phyloP scores from a whole-genome alignment of 37 sponge, comb jelly and placozoan genomes.

The Eunapius fragilis region DNA sequence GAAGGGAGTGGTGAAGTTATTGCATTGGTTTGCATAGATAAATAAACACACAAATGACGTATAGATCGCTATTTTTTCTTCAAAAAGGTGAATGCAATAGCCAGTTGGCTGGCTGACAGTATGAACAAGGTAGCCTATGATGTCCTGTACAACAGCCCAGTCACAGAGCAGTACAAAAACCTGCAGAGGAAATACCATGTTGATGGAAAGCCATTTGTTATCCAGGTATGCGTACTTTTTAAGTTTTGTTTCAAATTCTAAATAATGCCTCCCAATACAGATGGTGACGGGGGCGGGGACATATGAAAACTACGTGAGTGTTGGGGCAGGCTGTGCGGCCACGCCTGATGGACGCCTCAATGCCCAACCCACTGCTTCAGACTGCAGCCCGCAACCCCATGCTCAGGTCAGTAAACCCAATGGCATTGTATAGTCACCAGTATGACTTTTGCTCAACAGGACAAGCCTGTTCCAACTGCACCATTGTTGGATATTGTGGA shows the following conservation, averaged over 20 bases:
- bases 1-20: too few species aligned
- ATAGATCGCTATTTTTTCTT: neutral
- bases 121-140: constrained; percentile 37
- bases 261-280: neutral
- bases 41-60: too few species aligned
- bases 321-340: constrained; percentile 44
- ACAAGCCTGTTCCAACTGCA: constrained; percentile 27
- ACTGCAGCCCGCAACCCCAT: constrained; percentile 50
- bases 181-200: constrained; percentile 8
- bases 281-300: constrained; percentile 46
- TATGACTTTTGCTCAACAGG: constrained; percentile 7
- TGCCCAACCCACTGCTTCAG: constrained; percentile 51
- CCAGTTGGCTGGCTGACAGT: constrained; percentile 37
- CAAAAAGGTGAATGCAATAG: constrained; percentile 39
- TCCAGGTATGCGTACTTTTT: constrained; percentile 25
- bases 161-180: constrained; percentile 3
- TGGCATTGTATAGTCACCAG: neutral
- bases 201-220: constrained; percentile 40
- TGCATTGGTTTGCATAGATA: too few species aligned
- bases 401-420: constrained; percentile 5
- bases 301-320: constrained; percentile 46
- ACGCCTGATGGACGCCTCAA: constrained; percentile 56
- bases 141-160: constrained; percentile 35
- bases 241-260: neutral
- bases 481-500: constrained; percentile 37